A percentile compares a stretch with the other conserved stretches of the same genome.
phyloP scores from a whole-genome alignment of 2,113 vertebrate species.

The Neogale vison region DNA sequence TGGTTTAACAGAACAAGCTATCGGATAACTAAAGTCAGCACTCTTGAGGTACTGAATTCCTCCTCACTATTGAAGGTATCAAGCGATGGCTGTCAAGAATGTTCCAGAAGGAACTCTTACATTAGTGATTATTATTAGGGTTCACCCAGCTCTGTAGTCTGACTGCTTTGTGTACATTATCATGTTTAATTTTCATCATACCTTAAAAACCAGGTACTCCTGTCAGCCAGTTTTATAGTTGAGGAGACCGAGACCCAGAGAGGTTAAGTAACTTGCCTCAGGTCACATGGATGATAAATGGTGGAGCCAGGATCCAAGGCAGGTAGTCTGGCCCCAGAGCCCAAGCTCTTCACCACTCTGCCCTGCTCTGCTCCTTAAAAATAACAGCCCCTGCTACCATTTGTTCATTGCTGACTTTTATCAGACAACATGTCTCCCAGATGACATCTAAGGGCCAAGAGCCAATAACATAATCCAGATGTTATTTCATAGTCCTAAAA shows the following conservation, averaged over 20 bases:
- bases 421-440: constrained; percentile 43
- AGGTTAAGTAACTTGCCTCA: constrained; percentile 7
- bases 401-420: constrained; percentile 58
- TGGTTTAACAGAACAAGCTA: not conserved
- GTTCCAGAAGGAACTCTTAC: not conserved
- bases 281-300: constrained; percentile 6
- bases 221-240: not conserved
- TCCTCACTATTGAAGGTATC: not conserved
- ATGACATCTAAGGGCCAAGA: constrained; percentile 48
- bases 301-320: constrained; percentile 19
- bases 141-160: not conserved
- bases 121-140: not conserved
- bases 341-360: not conserved
- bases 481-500: constrained; percentile 69
- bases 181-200: constrained; percentile 5
- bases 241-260: not conserved
- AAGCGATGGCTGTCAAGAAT: not conserved
- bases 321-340: not conserved
- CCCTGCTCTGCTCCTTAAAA: constrained; percentile 59
- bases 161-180: not conserved
- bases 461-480: constrained; percentile 67
- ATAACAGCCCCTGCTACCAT: constrained; percentile 50
- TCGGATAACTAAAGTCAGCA: not conserved
- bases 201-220: not conserved
- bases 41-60: not conserved